Evolutionary conservation across 1,140 invertebrate genomes (phyloP).

Genomic region (Macrobrachium nipponense): DNA sequence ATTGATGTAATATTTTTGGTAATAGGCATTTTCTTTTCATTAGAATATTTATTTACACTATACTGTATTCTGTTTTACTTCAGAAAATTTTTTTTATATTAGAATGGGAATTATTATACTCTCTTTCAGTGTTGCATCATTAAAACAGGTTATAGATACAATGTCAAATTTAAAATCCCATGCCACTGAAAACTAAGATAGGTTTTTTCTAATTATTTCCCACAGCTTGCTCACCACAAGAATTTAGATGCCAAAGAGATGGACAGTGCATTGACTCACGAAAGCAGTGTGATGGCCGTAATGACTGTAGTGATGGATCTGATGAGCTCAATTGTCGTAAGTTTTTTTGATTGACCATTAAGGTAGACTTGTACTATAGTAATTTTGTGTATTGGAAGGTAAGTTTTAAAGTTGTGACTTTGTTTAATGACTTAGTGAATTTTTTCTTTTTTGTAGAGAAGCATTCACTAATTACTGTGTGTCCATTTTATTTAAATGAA

Average conservation of each 20-base stretch:
- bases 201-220: neutral
- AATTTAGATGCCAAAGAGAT: slow-evolving; percentile 35
- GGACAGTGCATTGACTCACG: slow-evolving; percentile 68
- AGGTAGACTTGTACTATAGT: too few species aligned
- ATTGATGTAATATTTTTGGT: too few species aligned
- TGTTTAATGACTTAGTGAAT: neutral
- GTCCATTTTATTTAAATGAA: too few species aligned
- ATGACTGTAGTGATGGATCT: slow-evolving; percentile 68
- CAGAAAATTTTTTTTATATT: too few species aligned
- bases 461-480: too few species aligned
- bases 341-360: neutral
- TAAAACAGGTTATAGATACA: too few species aligned
- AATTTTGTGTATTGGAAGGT: neutral
- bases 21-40: too few species aligned
- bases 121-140: too few species aligned
- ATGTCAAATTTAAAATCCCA: neutral
- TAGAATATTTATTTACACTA: too few species aligned
- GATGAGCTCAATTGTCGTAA: slow-evolving; percentile 70
- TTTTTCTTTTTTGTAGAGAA: too few species aligned
- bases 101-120: too few species aligned
- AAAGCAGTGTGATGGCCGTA: slow-evolving; percentile 67
- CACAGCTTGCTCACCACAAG: slow-evolving; percentile 12
- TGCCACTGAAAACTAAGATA: neutral
- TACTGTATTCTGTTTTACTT: too few species aligned
- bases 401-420: neutral